Percentiles rank a stretch among this genome's conserved stretches.
phyloP scores from a whole-genome alignment of 2,888 invertebrate genomes.

The Platycnemis pennipes region DNA sequence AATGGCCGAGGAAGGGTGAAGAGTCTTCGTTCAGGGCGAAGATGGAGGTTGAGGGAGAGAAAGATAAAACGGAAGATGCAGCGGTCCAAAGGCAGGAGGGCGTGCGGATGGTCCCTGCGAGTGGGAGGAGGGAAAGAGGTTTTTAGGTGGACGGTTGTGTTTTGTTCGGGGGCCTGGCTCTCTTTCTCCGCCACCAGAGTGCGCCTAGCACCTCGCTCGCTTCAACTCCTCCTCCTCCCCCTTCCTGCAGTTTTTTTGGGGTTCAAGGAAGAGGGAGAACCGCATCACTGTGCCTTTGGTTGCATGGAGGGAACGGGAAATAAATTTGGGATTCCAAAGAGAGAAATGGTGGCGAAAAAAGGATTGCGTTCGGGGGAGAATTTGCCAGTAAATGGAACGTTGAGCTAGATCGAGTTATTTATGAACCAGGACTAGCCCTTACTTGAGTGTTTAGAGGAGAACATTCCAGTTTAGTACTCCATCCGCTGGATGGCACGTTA shows the following conservation, averaged over 20 bases:
- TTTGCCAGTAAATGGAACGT: neutral
- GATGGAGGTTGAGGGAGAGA: neutral
- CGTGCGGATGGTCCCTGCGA: neutral
- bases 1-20: neutral
- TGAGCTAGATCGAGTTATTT: too few species aligned
- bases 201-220: neutral
- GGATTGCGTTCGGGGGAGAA: neutral
- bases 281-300: neutral
- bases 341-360: constrained; percentile 31
- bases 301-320: constrained; percentile 33
- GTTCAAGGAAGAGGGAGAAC: neutral
- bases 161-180: neutral
- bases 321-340: constrained; percentile 52
- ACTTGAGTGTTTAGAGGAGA: too few species aligned
- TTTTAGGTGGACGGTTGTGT: neutral
- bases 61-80: neutral
- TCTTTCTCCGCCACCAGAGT: neutral
- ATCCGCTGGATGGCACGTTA: too few species aligned
- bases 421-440: too few species aligned
- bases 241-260: neutral
- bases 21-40: neutral
- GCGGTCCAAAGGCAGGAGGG: neutral
- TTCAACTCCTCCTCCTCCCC: neutral
- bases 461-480: too few species aligned
- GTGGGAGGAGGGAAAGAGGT: neutral